These are phyloP conservation scores for Auanema freiburgensis DNA, from an alignment of 2,888 invertebrate species.

Conservation along the genomic window DNA sequence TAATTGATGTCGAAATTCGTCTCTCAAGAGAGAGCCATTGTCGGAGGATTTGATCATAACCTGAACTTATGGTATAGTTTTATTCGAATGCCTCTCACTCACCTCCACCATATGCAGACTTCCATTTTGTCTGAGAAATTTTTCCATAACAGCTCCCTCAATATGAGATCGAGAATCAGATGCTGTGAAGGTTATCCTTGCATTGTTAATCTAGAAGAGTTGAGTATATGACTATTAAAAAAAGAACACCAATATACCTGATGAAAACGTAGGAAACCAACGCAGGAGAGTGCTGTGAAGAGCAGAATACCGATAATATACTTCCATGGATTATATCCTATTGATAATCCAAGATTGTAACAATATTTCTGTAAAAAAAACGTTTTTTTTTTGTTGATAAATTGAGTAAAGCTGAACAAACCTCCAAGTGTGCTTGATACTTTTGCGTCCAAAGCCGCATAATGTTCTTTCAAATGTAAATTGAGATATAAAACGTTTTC, in stretches of 20 bases:
- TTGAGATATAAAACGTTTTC: not conserved
- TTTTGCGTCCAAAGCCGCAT: slow-evolving; percentile 24
- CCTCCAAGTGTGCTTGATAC: slow-evolving; percentile 19
- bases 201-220: slow-evolving; percentile 48
- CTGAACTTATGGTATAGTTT: slow-evolving; percentile 11
- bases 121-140: slow-evolving; percentile 51
- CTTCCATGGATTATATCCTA: slow-evolving; percentile 44
- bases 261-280: slow-evolving; percentile 49
- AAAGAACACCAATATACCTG: slow-evolving; percentile 27
- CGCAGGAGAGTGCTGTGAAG: slow-evolving; percentile 35
- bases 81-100: slow-evolving; percentile 3
- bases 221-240: not conserved
- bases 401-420: not conserved
- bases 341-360: slow-evolving; percentile 42
- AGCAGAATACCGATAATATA: slow-evolving; percentile 31
- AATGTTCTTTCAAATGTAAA: not conserved
- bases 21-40: slow-evolving; percentile 35
- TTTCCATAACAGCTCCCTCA: slow-evolving; percentile 41
- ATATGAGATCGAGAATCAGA: slow-evolving; percentile 41
- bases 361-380: slow-evolving; percentile 28
- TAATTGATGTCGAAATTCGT: slow-evolving; percentile 28
- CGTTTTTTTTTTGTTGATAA: not conserved
- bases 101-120: slow-evolving; percentile 52
- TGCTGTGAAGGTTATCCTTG: slow-evolving; percentile 49
- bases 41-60: slow-evolving; percentile 38